Base-by-base conservation (phyloP, 1,140 invertebrate genomes). In the Stegodyphus dumicola region DNA sequence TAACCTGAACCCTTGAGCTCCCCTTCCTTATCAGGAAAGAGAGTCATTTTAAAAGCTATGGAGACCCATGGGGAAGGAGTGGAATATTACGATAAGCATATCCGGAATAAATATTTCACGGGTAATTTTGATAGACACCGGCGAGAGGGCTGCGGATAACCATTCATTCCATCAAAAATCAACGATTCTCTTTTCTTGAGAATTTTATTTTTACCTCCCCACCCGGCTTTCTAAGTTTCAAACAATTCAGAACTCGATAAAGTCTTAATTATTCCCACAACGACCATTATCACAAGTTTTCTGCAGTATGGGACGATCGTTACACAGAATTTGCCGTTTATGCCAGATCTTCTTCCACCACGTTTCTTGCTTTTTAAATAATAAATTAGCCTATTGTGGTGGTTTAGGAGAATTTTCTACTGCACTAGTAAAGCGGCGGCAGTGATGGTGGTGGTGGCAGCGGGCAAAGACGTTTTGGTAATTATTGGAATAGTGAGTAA, bases 361-460 rank as follows among this genome's bases (percentile, higher is more conserved):
- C 69, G 33, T 74, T 66, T 64, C 33, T 71, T 52, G 17, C 73
- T 83, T 83, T 83, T 75, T 83, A 83, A 83, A 83, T 83, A 83
- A 83, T 83, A 83, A 83, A 83, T 83, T 83, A 83, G 71, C 51
- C 80, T 83, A 83, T 83, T 83, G 80, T 83, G 80, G 70, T 83
- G 70, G 80, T 83, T 70, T 56, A 11, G 6, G 73, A 53, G 70
- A 69, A 54, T 81, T 81, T 71, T 10, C 64, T 33, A 81, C 13
- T n/a, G 78, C 66, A 6, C 33, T 9, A 13, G 9, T 15, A n/a
- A 18, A 18, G 65, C 7, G 11, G 10, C 2, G n/a, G n/a, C n/a
- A n/a, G n/a, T n/a, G n/a, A n/a, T n/a, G n/a, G n/a, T n/a, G n/a
- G n/a, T 17, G 17, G n/a, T 9, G 33, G 66, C n/a, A 18, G 66